Conservation (phyloP, 2,888 invertebrate species). For the Tortricodes alternella region DNA sequence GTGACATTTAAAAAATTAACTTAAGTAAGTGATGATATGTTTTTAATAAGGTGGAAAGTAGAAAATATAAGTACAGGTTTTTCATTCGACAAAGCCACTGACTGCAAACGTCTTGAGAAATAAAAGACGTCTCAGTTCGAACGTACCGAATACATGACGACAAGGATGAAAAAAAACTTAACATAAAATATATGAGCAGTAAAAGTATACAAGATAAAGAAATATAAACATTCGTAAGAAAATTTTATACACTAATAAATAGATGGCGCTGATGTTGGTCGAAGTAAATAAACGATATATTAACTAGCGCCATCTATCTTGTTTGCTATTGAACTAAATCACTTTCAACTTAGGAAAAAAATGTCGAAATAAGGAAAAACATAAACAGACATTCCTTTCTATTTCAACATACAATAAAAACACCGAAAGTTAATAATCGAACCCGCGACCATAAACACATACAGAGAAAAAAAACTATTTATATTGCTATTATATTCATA, state of each 20-base stretch:
- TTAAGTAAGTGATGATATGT: slow-evolving; percentile 12
- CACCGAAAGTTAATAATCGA: slow-evolving; percentile 3
- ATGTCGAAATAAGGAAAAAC: neutral
- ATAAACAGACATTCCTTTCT: neutral
- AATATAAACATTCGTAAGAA: neutral
- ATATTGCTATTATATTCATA: slow-evolving; percentile 4
- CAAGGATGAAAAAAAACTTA: too few relatives aligned
- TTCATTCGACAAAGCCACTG: slow-evolving; percentile 13
- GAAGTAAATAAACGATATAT: neutral
- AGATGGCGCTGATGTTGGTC: neutral
- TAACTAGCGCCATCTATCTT: neutral
- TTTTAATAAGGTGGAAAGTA: neutral
- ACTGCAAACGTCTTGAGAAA: slow-evolving; percentile 57
- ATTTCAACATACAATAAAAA: neutral
- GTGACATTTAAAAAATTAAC: slow-evolving; percentile 20
- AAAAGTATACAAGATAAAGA: neutral
- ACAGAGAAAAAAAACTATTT: slow-evolving; percentile 4
- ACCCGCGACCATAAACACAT: slow-evolving; percentile 9
- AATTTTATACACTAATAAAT: neutral
- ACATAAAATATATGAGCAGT: too few relatives aligned
- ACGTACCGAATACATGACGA: slow-evolving; percentile 1
- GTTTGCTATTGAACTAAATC: neutral
- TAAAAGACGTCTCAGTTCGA: slow-evolving; percentile 67
- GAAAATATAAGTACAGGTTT: neutral
- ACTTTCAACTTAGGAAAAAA: neutral